Evolutionary conservation across 2,113 vertebrate genomes (phyloP).

Genomic region (Calcarius ornatus): DNA sequence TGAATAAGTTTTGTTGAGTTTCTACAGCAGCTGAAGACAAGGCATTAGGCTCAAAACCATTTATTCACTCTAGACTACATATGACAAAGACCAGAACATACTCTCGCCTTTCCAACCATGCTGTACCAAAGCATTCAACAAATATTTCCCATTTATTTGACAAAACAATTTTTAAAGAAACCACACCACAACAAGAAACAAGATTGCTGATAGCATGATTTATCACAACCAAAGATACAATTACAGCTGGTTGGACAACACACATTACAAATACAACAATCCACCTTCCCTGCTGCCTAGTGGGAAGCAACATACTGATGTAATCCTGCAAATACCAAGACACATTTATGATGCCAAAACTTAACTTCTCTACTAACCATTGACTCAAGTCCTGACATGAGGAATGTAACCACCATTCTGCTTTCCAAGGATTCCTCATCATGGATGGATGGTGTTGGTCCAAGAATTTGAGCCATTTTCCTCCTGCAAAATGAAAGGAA

Average conservation of each 20-base stretch:
- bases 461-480: slow-evolving; percentile 69
- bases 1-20: neutral
- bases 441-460: neutral
- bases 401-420: slow-evolving; percentile 74
- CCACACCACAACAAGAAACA: neutral
- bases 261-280: accelerated
- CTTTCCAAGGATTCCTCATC: slow-evolving; percentile 71
- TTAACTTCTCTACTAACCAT: slow-evolving; percentile 70
- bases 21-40: neutral
- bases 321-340: neutral
- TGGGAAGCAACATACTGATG: accelerated
- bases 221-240: neutral
- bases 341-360: neutral
- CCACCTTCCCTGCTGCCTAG: neutral
- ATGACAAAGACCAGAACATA: neutral
- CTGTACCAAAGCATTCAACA: neutral
- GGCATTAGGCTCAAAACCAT: neutral
- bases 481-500: neutral
- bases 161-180: neutral
- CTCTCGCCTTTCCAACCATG: neutral
- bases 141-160: neutral
- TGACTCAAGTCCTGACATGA: slow-evolving; percentile 81
- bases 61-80: neutral
- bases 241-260: neutral
- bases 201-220: neutral